Conservation (phyloP, 2,113 vertebrate genomes). For the Sorex fumeus region DNA sequence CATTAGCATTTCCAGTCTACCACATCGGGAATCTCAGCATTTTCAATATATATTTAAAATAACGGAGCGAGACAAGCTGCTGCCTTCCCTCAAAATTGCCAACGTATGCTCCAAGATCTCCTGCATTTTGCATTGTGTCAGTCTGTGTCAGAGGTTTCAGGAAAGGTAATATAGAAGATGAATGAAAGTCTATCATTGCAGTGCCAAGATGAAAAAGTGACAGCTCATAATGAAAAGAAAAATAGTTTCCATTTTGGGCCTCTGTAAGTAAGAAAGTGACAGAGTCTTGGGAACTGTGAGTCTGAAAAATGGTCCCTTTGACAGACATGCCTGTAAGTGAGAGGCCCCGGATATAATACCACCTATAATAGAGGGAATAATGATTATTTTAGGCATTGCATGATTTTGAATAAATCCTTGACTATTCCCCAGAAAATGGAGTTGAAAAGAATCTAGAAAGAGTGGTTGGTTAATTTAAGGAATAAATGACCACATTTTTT, state of each 20-base stretch:
- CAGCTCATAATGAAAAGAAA: slow-evolving; percentile 95
- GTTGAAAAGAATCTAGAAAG: slow-evolving; percentile 83
- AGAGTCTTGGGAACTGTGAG: slow-evolving; percentile 91
- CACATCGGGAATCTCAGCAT: slow-evolving; percentile 70
- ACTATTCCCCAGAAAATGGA: slow-evolving; percentile 87
- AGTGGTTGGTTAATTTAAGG: slow-evolving; percentile 86
- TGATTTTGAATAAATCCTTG: slow-evolving; percentile 92
- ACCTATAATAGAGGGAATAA: slow-evolving; percentile 91
- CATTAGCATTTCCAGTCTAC: slow-evolving; percentile 79
- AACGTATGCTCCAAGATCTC: slow-evolving; percentile 87
- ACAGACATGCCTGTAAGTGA: slow-evolving; percentile 91
- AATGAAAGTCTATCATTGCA: slow-evolving; percentile 93
- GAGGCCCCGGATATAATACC: slow-evolving; percentile 88
- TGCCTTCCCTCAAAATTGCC: slow-evolving; percentile 88
- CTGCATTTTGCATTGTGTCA: slow-evolving; percentile 92
- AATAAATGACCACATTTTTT: slow-evolving; percentile 84
- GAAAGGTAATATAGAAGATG: slow-evolving; percentile 93
- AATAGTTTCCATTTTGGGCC: slow-evolving; percentile 95
- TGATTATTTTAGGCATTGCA: slow-evolving; percentile 92
- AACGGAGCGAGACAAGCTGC: slow-evolving; percentile 86
- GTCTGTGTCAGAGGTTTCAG: slow-evolving; percentile 91
- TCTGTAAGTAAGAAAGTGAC: slow-evolving; percentile 94
- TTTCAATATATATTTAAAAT: slow-evolving; percentile 91
- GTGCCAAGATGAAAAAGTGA: slow-evolving; percentile 94
- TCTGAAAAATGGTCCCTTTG: slow-evolving; percentile 92